These are phyloP conservation scores for Lanius collurio DNA, from an alignment of 2,113 vertebrate genomes.

Conservation along the genomic window DNA sequence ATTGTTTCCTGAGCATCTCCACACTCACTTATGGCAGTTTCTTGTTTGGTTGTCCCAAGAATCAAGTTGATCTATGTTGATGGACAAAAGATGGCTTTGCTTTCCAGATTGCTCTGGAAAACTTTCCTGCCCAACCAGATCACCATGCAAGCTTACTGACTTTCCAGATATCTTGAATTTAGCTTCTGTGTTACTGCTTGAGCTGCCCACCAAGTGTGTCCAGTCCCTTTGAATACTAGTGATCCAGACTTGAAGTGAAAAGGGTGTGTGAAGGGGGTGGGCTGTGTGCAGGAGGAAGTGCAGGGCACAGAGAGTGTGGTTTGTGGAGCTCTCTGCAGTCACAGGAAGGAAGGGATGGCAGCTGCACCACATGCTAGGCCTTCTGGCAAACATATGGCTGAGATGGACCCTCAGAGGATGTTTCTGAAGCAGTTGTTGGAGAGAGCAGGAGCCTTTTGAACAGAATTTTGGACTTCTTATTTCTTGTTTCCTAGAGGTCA, in stretches of 20 bases:
- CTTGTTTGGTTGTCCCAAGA: neutral
- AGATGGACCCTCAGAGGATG: neutral
- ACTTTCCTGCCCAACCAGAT: neutral
- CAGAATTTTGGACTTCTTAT: neutral
- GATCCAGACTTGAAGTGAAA: neutral
- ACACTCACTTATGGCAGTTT: neutral
- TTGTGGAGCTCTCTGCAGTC: neutral
- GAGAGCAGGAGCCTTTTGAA: neutral
- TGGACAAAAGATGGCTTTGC: neutral
- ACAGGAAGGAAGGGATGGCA: constrained; percentile 7
- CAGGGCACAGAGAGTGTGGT: rapidly evolving
- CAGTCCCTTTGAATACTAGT: neutral
- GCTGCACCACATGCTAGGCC: neutral
- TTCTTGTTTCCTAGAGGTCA: neutral
- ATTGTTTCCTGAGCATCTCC: neutral
- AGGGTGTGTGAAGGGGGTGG: neutral
- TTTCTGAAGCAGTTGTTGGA: neutral
- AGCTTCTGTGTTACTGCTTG: neutral
- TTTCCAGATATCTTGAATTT: neutral
- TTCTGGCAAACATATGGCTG: neutral
- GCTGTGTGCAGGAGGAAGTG: neutral
- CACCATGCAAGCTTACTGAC: rapidly evolving
- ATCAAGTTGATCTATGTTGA: neutral
- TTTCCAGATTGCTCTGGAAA: neutral
- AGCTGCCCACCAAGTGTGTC: neutral